These are phyloP conservation scores for Calidris pugnax DNA, from an alignment of 2,113 vertebrate genomes.

Conservation along the genomic window DNA sequence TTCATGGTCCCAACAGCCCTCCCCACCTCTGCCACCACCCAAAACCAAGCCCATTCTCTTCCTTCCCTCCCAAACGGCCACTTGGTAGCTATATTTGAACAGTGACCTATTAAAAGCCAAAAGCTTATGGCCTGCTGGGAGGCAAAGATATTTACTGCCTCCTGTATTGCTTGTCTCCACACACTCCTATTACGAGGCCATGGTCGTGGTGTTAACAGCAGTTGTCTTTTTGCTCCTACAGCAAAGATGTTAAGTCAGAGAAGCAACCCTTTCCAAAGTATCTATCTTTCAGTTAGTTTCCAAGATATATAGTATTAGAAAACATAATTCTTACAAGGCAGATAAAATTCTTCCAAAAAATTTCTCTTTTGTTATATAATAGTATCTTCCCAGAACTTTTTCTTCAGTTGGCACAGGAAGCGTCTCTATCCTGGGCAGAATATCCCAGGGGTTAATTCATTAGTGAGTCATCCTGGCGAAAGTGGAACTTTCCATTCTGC, in stretches of 20 bases:
- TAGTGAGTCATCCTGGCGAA: constrained; percentile 1
- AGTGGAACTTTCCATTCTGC: constrained; percentile 26
- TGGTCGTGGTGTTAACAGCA: neutral
- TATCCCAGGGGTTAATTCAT: neutral
- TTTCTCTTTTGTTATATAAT: neutral
- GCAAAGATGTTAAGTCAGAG: neutral
- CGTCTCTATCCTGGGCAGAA: neutral
- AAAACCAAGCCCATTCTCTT: neutral
- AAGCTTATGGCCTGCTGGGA: neutral
- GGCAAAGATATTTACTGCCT: neutral
- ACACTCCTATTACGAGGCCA: neutral
- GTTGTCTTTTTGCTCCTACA: neutral
- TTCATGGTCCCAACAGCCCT: neutral
- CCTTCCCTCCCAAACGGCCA: neutral
- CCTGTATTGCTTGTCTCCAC: neutral
- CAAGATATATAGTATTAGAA: neutral
- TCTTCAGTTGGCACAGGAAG: neutral
- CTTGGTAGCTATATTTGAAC: neutral
- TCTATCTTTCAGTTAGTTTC: neutral
- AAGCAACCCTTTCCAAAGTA: neutral
- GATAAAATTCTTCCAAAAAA: neutral
- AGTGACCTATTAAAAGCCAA: neutral
- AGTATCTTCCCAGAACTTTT: neutral
- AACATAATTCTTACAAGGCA: neutral
- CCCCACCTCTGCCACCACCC: neutral